Percentiles rank a stretch among this genome's conserved stretches.
Conservation (phyloP, 2,113 vertebrate genomes). For the Atlantisia rogersi region DNA sequence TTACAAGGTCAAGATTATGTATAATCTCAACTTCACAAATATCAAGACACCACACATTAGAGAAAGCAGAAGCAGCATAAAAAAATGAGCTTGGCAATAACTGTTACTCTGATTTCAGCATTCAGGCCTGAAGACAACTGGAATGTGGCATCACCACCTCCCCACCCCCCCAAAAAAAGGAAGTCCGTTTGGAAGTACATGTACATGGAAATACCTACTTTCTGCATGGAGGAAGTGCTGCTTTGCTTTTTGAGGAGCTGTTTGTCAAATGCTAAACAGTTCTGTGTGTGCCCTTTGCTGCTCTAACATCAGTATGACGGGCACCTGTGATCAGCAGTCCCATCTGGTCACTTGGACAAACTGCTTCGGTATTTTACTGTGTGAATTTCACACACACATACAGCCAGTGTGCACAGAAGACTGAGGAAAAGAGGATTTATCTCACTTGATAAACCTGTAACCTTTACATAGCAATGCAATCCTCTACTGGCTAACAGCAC, state of each 20-base stretch:
- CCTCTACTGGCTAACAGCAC: not conserved
- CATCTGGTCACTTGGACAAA: not conserved
- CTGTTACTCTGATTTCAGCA: not conserved
- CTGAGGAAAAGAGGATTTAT: not conserved
- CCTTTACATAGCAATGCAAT: not conserved
- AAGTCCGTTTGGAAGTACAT: not conserved
- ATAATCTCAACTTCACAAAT: not conserved
- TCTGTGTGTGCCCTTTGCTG: not conserved
- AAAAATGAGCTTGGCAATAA: not conserved
- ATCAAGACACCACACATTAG: not conserved
- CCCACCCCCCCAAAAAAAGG: not conserved
- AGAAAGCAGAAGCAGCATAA: not conserved
- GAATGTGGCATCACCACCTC: not conserved
- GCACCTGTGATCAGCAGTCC: not conserved
- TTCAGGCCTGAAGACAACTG: not conserved
- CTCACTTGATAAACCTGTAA: not conserved
- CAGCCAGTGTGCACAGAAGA: not conserved
- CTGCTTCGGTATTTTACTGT: not conserved
- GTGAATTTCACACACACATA: not conserved
- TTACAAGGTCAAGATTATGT: not conserved
- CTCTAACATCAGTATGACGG: not conserved
- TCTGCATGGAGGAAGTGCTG: not conserved
- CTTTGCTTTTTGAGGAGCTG: not conserved
- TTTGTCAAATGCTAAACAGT: not conserved
- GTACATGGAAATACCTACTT: not conserved